Evolutionary conservation across 2,797 vertebrate species (phyloP).

Genomic region (Urocyon cinereoargenteus): DNA sequence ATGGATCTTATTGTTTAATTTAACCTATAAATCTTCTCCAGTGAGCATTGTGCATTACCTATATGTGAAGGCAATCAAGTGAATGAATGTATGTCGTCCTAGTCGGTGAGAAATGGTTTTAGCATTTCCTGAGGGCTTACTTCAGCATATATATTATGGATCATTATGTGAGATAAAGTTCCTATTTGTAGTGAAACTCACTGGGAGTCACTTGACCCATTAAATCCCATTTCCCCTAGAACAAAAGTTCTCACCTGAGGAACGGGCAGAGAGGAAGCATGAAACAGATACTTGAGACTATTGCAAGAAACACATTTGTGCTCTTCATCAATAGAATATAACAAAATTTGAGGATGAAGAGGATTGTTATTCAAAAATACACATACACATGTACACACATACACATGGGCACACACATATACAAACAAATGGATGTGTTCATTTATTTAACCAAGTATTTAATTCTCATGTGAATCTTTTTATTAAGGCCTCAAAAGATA

Average conservation of each 20-base stretch:
- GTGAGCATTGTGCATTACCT: not conserved
- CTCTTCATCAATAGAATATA: not conserved
- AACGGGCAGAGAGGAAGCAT: not conserved
- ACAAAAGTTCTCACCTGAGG: not conserved
- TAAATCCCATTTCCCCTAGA: not conserved
- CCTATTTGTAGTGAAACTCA: not conserved
- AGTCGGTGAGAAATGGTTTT: not conserved
- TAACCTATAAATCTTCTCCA: not conserved
- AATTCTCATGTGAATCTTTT: not conserved
- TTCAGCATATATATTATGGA: not conserved
- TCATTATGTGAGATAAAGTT: not conserved
- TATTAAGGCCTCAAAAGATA: not conserved
- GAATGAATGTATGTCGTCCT: not conserved
- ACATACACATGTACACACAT: not conserved
- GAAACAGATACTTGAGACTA: not conserved
- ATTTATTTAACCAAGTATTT: not conserved
- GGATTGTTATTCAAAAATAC: not conserved
- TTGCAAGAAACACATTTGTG: not conserved
- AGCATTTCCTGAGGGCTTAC: not conserved
- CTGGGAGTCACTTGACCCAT: not conserved
- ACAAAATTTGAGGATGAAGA: not conserved
- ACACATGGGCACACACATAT: not conserved
- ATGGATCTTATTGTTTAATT: not conserved
- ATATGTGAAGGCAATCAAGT: not conserved
- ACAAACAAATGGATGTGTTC: not conserved